A percentile compares a stretch with the other conserved stretches of the same genome.
Evolutionary conservation across 2,113 vertebrate species (phyloP).

Genomic region (Pelecanus crispus): DNA sequence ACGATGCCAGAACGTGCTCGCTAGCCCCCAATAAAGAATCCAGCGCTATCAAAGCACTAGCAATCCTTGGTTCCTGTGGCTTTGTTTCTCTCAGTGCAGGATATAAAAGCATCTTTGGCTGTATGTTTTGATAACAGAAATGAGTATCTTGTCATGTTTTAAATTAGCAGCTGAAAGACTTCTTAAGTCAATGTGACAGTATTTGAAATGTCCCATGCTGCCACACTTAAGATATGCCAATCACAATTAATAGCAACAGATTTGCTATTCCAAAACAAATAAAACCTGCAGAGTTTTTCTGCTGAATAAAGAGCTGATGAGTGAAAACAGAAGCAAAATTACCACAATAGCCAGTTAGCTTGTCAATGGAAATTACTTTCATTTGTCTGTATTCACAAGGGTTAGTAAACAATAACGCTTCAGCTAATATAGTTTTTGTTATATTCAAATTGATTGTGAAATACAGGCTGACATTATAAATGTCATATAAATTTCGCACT

Average conservation of each 20-base stretch:
- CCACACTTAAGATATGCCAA: constrained; percentile 31
- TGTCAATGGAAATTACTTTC: constrained; percentile 73
- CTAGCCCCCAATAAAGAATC: not conserved
- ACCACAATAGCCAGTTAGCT: constrained; percentile 38
- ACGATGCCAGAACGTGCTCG: rapidly evolving
- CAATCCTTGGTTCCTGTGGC: not conserved
- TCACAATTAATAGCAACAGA: constrained; percentile 63
- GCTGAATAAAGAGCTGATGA: constrained; percentile 42
- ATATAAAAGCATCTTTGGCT: not conserved
- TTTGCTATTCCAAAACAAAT: constrained; percentile 50
- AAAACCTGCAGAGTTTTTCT: constrained; percentile 29
- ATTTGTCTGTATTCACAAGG: constrained; percentile 40
- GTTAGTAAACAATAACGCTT: constrained; percentile 64
- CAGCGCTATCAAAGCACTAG: not conserved
- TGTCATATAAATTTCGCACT: not conserved
- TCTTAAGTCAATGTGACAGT: constrained; percentile 42
- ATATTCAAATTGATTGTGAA: constrained; percentile 67
- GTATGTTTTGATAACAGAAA: constrained; percentile 41
- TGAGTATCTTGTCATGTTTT: constrained; percentile 38
- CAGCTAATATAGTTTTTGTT: constrained; percentile 49
- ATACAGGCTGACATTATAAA: constrained; percentile 52
- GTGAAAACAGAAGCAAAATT: constrained; percentile 42
- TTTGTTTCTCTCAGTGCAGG: not conserved
- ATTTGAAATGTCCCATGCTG: not conserved
- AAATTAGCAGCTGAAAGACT: constrained; percentile 33